These are phyloP conservation scores for Mythimna vitellina DNA, from an alignment of 2,888 invertebrate species.

Conservation along the genomic window DNA sequence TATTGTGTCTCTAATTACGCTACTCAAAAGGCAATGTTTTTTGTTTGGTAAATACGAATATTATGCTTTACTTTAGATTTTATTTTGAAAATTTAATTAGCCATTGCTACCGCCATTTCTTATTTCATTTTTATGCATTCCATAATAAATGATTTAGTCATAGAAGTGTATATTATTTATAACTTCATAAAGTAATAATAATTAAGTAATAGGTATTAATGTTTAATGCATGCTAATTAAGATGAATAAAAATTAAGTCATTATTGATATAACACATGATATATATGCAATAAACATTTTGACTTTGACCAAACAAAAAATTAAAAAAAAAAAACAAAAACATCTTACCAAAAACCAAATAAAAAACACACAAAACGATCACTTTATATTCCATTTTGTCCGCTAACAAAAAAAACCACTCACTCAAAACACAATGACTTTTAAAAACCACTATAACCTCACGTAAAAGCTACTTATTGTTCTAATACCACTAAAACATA, in stretches of 20 bases:
- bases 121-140: not conserved
- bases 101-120: not conserved
- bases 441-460: conserved; percentile 26
- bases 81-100: not conserved
- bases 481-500: conserved; percentile 48
- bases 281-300: too few relatives aligned
- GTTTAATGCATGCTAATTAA: too few relatives aligned
- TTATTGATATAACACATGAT: too few relatives aligned
- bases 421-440: conserved; percentile 25
- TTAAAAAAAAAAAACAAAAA: not conserved
- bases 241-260: too few relatives aligned
- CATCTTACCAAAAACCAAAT: conserved; percentile 64
- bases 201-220: too few relatives aligned
- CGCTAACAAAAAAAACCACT: not conserved
- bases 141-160: not conserved
- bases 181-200: not conserved
- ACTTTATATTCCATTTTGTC: conserved; percentile 62
- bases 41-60: not conserved
- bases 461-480: conserved; percentile 45
- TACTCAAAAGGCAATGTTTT: too few relatives aligned
- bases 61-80: not conserved
- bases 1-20: too few relatives aligned
- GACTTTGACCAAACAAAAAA: too few relatives aligned
- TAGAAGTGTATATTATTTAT: not conserved
- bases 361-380: conserved; percentile 46